Evolutionary conservation across 2,797 vertebrate species (phyloP).

Genomic region (Luscinia megarhynchos): DNA sequence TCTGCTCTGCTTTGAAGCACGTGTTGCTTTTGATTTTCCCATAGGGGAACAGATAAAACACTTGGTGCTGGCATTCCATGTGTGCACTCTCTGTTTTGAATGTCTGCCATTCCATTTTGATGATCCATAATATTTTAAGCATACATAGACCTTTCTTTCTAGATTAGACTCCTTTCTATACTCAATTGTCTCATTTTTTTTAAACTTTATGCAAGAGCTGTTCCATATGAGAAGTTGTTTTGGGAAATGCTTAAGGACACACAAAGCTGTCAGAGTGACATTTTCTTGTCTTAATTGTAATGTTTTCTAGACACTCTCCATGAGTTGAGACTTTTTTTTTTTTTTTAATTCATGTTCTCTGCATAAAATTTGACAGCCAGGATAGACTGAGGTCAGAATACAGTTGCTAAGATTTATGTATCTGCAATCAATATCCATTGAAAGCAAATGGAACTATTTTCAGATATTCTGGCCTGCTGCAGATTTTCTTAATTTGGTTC

Average conservation of each 20-base stretch:
- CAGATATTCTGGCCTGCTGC: not conserved
- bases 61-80: not conserved
- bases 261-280: not conserved
- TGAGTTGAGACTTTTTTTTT: not conserved
- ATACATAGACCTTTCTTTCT: not conserved
- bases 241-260: not conserved
- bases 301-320: not conserved
- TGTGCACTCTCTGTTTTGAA: not conserved
- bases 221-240: not conserved
- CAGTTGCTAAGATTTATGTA: not conserved
- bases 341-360: not conserved
- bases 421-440: not conserved
- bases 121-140: not conserved
- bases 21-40: not conserved
- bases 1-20: not conserved
- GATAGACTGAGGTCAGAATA: not conserved
- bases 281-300: not conserved
- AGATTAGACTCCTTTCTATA: not conserved
- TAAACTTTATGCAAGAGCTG: not conserved
- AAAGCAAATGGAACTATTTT: not conserved
- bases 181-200: not conserved
- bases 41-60: not conserved
- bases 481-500: not conserved
- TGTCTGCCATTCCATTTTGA: not conserved
- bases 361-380: not conserved